Conservation (phyloP, 1,140 invertebrate genomes). For the Augochlora pura region DNA sequence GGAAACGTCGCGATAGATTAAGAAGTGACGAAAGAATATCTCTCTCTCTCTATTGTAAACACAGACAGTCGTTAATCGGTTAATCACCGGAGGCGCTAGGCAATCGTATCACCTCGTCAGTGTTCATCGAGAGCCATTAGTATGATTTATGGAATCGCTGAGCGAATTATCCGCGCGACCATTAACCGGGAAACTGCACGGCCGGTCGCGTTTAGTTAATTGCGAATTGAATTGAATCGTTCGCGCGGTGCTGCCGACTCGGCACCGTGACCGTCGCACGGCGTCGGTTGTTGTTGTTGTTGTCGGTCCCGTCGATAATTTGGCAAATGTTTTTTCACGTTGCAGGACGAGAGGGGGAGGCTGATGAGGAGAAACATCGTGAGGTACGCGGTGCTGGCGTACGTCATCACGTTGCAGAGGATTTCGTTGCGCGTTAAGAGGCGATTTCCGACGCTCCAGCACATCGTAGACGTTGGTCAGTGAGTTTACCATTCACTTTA, state of each 20-base stretch:
- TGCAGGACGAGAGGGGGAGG: constrained; percentile 91
- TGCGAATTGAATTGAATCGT: too few species aligned
- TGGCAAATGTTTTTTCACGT: constrained; percentile 59
- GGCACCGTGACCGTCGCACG: too few species aligned
- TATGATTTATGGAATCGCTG: constrained; percentile 7
- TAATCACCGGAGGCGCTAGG: too few species aligned
- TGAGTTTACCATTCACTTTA: constrained; percentile 69
- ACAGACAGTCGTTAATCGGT: neutral
- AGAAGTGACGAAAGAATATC: neutral
- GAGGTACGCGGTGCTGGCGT: constrained; percentile 92
- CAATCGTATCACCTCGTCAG: neutral
- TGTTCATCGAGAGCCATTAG: neutral
- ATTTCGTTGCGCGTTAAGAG: constrained; percentile 94
- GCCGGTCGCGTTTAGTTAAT: neutral
- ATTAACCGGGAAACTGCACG: neutral
- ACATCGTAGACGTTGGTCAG: constrained; percentile 93
- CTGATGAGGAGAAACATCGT: constrained; percentile 94
- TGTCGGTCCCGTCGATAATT: constrained; percentile 26
- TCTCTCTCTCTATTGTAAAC: neutral
- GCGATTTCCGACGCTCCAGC: constrained; percentile 93
- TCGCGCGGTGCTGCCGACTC: too few species aligned
- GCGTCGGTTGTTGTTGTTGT: too few species aligned
- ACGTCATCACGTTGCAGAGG: constrained; percentile 92
- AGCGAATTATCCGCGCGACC: neutral
- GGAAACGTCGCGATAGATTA: neutral